Evolutionary conservation across 2,888 invertebrate genomes (phyloP).

Genomic region (Villa cingulata): DNA sequence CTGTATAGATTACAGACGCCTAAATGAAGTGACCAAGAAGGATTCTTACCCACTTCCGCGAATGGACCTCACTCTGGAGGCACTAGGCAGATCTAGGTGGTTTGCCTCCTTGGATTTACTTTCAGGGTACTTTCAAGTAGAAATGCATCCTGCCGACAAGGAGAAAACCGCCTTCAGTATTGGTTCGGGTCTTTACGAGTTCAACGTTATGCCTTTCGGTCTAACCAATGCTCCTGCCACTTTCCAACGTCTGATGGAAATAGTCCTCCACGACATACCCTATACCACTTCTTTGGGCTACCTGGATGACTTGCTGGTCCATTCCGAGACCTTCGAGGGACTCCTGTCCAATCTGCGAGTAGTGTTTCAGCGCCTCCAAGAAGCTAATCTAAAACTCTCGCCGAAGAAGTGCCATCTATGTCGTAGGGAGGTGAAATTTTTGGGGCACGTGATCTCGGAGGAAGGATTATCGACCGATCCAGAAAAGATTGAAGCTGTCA

Average conservation of each 20-base stretch:
- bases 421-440: slow-evolving; percentile 16
- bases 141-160: slow-evolving; percentile 12
- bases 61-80: no score
- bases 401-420: slow-evolving; percentile 13
- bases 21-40: no score
- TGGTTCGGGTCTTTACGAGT: slow-evolving; percentile 20
- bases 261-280: slow-evolving; percentile 12
- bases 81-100: no score
- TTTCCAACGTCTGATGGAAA: slow-evolving; percentile 18
- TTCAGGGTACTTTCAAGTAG: no score
- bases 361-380: slow-evolving; percentile 17
- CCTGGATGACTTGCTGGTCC: slow-evolving; percentile 17
- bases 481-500: no score
- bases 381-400: slow-evolving; percentile 16
- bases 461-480: slow-evolving; percentile 18
- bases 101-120: no score
- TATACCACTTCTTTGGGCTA: slow-evolving; percentile 13
- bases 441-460: slow-evolving; percentile 19
- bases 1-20: no score
- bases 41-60: no score
- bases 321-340: slow-evolving; percentile 14
- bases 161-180: slow-evolving; percentile 21
- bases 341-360: slow-evolving; percentile 17
- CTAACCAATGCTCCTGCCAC: slow-evolving; percentile 20
- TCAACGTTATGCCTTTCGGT: slow-evolving; percentile 21